Base-by-base conservation (phyloP, 2,797 vertebrate species). In the Myotis planiceps region DNA sequence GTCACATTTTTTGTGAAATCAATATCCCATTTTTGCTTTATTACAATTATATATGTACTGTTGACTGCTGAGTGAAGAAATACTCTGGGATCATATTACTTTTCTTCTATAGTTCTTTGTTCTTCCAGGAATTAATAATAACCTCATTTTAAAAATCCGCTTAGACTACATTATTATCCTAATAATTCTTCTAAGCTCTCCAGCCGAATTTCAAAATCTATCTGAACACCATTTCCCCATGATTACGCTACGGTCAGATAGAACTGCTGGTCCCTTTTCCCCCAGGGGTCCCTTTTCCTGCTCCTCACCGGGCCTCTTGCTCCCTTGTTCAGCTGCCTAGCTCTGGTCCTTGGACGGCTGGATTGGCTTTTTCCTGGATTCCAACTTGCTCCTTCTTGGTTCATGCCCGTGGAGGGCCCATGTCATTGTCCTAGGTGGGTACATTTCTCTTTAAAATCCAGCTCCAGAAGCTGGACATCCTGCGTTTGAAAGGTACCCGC, bases 11-110 rank as follows among this genome's bases (percentile, higher is more conserved):
- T 63, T 9, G 55, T 65, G 78, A 92, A 92, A 97, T 97, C 92
- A 83, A 95, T 96, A 92, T 55, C 93, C 85, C 78, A 90, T 86
- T 96, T 97, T 92, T 92, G 92, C 63, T 96, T 96, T 96, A 83
- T 90, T 94, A 95, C 42, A 88, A 71, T 95, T 94, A 94, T 49
- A 34, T 90, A 86, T 90, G 85, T 86, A 92, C 79, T 58, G 32
- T 88, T 94, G 68, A 58, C 94, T 78, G 60, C 87, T 21, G 39
- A 92, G 58, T 90, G 90, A 93, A 92, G 79, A 95, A 95, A 85
- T 74, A 85, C n/a, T 90, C 63, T 66, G 25, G 78, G 63, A 88
- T 95, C 71, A 45, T 66, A 88, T 94, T 93, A 78, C 51, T 27
- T 58, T 85, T 83, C 51, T 92, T 87, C 32, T 87, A 12, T 74